A percentile compares a stretch with the other conserved stretches of the same genome.
phyloP scores from a whole-genome alignment of 2,797 vertebrate species.

The Melanotaenia trifasciata region DNA sequence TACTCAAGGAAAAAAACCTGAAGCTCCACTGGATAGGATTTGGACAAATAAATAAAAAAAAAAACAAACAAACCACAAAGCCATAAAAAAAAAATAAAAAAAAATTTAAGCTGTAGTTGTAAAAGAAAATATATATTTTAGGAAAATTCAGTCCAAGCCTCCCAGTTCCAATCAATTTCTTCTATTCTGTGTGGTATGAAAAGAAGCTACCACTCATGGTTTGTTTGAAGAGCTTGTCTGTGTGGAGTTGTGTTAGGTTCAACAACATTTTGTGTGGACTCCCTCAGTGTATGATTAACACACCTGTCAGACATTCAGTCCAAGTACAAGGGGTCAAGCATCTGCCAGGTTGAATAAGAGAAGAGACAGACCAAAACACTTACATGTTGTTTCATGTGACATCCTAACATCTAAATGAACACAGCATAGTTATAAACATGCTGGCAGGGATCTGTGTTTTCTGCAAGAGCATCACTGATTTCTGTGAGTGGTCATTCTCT shows the following conservation, averaged over 20 bases:
- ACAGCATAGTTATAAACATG: conserved; percentile 6
- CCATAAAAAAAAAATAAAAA: conserved; percentile 69
- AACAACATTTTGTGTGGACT: conserved; percentile 58
- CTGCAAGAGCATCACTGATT: not conserved
- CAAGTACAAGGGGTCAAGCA: conserved; percentile 57
- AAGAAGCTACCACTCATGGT: conserved; percentile 75
- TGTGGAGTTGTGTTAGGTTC: conserved; percentile 55
- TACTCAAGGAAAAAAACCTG: conserved; percentile 86
- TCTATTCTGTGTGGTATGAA: conserved; percentile 76
- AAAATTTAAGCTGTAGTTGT: conserved; percentile 75
- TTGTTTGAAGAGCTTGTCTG: conserved; percentile 77
- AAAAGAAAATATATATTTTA: conserved; percentile 78
- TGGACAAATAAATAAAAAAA: conserved; percentile 82
- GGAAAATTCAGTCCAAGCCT: conserved; percentile 76
- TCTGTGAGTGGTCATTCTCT: not conserved
- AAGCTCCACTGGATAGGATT: conserved; percentile 83
- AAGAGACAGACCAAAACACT: conserved; percentile 35
- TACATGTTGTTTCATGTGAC: conserved; percentile 25
- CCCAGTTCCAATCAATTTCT: conserved; percentile 83
- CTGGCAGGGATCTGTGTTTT: conserved; percentile 2
- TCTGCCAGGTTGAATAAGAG: conserved; percentile 36
- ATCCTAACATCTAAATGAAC: conserved; percentile 35
- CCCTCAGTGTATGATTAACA: conserved; percentile 60
- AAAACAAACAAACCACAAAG: conserved; percentile 66
- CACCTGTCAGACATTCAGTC: conserved; percentile 68